Percentiles rank a stretch among this genome's conserved stretches.
phyloP scores from a whole-genome alignment of 1,140 invertebrate genomes.

The Camponotus vicinus region DNA sequence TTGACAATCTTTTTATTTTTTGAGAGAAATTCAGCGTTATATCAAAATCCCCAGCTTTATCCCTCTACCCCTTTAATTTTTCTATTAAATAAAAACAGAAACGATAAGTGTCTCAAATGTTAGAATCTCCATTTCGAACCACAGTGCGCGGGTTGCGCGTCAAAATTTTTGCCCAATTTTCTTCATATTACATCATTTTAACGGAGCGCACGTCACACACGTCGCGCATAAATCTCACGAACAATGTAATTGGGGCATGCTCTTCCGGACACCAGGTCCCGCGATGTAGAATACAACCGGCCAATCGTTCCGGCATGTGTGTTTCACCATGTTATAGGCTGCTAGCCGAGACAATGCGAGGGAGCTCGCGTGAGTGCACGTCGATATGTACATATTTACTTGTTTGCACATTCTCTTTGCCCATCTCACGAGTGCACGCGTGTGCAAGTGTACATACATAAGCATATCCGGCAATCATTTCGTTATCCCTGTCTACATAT shows the following conservation, averaged over 20 bases:
- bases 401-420: slow-evolving; percentile 33
- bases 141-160: background rate
- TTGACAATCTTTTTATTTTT: too few species aligned
- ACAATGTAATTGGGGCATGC: slow-evolving; percentile 42
- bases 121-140: too few species aligned
- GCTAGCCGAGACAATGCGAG: slow-evolving; percentile 16
- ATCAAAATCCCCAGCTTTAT: too few species aligned
- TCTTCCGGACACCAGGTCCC: slow-evolving; percentile 16
- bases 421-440: background rate
- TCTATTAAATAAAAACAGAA: too few species aligned
- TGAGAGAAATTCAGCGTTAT: too few species aligned
- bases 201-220: background rate
- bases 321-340: slow-evolving; percentile 2
- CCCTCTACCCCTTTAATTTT: too few species aligned
- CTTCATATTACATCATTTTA: slow-evolving; percentile 39
- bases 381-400: slow-evolving; percentile 50
- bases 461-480: background rate
- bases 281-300: slow-evolving; percentile 19
- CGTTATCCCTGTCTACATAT: background rate
- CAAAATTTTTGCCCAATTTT: slow-evolving; percentile 30
- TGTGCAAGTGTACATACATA: background rate
- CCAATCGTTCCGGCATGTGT: slow-evolving; percentile 22
- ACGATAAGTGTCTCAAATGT: too few species aligned
- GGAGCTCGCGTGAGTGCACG: background rate
- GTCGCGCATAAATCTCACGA: slow-evolving; percentile 40